Conservation (phyloP, 1,140 invertebrate species). For the Colletes latitarsis region DNA sequence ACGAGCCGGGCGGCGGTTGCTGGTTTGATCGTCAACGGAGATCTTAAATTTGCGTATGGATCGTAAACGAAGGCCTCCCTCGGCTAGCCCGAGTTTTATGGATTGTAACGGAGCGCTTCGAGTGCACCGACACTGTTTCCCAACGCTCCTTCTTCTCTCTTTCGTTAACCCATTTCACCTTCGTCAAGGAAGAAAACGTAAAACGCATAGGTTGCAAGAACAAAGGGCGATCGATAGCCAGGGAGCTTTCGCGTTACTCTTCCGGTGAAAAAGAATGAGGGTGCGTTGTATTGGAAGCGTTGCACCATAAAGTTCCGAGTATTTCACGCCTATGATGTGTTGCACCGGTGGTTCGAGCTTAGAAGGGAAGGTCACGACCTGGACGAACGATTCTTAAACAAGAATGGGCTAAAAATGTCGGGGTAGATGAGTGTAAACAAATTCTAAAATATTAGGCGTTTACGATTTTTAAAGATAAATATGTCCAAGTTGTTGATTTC, state of each 20-base stretch:
- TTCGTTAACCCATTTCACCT: conserved; percentile 32
- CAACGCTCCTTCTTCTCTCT: conserved; percentile 7
- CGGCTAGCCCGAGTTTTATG: conserved; percentile 37
- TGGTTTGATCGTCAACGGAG: conserved; percentile 11
- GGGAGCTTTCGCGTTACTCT: not conserved
- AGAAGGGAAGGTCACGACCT: too few species aligned
- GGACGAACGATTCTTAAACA: too few species aligned
- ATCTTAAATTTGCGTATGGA: conserved; percentile 50
- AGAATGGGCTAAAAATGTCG: too few species aligned
- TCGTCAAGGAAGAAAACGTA: conserved; percentile 1
- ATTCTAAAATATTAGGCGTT: too few species aligned
- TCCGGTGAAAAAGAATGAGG: not conserved
- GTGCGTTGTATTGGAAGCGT: not conserved
- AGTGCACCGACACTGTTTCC: not conserved
- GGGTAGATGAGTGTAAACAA: too few species aligned
- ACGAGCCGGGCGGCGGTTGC: conserved; percentile 2
- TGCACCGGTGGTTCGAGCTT: not conserved
- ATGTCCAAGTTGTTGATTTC: too few species aligned
- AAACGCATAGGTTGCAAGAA: not conserved
- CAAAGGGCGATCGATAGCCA: conserved; percentile 23
- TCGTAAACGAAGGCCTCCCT: conserved; percentile 35
- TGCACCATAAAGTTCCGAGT: not conserved
- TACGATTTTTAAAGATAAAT: too few species aligned
- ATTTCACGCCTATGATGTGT: conserved; percentile 4
- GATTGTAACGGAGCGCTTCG: conserved; percentile 36